Evolutionary conservation across 2,113 vertebrate genomes (phyloP), one percentile per base, ranked within the genome.

Genomic region (Trichechus manatus): DNA sequence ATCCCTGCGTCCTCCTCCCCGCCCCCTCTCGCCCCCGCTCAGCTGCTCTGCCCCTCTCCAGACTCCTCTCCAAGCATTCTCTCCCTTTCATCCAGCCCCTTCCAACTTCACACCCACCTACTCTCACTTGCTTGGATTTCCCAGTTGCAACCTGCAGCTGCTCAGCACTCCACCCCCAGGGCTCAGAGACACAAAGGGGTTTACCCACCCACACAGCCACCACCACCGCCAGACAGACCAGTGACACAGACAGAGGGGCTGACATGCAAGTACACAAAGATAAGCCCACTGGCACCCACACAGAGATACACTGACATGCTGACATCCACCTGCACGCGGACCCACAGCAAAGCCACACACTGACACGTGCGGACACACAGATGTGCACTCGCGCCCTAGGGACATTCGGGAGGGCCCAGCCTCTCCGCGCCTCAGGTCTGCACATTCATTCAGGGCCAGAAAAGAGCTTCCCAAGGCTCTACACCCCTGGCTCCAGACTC

Each of bases 121-220:
- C 96, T 95, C 90, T 91, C 81, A 6, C 96, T 95, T 39, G 94
- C 96, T 92, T 66, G 97, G 97, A 93, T 97, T 98, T 93, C 93
- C 98, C 95, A 90, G 84, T 97, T 96, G 97, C 97, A 97, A 95
- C 96, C 95, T 94, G 93, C 97, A 96, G 97, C 92, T 96, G 97
- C 87, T 97, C 97, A 97, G 77, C 89, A 86, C 87, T 95, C 98
- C 97, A 87, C 93, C 96, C 75, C 78, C 97, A 39, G 92, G 93
- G 87, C 95, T 94, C 93, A 93, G 87, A 97, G 97, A 97, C 96
- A 97, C 95, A 97, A 95, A 97, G 94, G 94, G 96, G 96, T 92
- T 93, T 17, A 82, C 96, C 95, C 97, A 95, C 95, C 96, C 93
- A 96, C 97, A 96, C 85, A 61, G 9, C 82, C 95, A 47, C 64